Evolutionary conservation across 2,888 invertebrate genomes (phyloP), one percentile per base, ranked within the genome.

Genomic region (Xestia ashworthii): DNA sequence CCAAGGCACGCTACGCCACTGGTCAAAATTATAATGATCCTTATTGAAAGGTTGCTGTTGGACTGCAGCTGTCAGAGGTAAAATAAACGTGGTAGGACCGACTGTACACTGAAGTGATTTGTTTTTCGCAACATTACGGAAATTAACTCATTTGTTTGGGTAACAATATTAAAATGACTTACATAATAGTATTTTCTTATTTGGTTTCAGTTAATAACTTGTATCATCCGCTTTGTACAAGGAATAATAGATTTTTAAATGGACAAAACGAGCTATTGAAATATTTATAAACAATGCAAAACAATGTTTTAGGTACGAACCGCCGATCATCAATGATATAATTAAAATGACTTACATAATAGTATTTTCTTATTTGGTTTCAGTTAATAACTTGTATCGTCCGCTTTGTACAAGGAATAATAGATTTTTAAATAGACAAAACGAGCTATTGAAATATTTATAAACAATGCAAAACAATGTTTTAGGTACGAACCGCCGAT

Each of bases 291-390:
- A 44, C 14, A 53, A n/a, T 44, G 6, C 41, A 62, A 73, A 53
- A 73, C 44, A 75, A 50, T 62, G 44, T 22, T 50, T 32, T 74
- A 41, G 22, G 41, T 41, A 74, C 25, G 44, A 55, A 65, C 53
- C n/a, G n/a, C n/a, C 22, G 16, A 46, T 46, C 16, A 65, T 65
- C 44, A 44, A 64, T 64, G 32, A n/a, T 74, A 64, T 19, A 74
- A 53, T 64, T n/a, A n/a, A n/a, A n/a, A n/a, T n/a, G n/a, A n/a
- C n/a, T 38, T 38, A 19, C 32, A 22, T 38, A 50, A 19, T 50
- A 19, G 50, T 19, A 16, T 38, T 19, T 62, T 32, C 16, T 25
- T 50, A 44, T 50, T 50, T 50, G 46, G 46, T 46, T 46, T 14
- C 46, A 46, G 46, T 46, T 46, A 41, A 41, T 41, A 41, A 6